Conservation (phyloP, 1,140 invertebrate genomes). For the Caenorhabditis latens region DNA sequence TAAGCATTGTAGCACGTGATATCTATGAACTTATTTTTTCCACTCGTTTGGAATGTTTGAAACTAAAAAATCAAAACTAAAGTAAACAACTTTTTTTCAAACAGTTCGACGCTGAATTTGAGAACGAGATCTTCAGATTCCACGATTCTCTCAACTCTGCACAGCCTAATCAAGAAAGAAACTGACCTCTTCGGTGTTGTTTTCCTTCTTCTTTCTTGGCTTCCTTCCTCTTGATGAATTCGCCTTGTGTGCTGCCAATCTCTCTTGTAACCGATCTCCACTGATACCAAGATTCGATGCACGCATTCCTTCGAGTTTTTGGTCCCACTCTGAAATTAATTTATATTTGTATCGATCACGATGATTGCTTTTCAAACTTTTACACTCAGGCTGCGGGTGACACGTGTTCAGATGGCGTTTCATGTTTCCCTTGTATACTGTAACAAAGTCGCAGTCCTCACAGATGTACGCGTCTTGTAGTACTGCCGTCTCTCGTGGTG, state of each 20-base stretch:
- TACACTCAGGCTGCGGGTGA: constrained; percentile 65
- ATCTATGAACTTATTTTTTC: too few relatives aligned
- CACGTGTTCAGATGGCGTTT: constrained; percentile 74
- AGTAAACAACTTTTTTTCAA: too few relatives aligned
- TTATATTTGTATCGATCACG: neutral
- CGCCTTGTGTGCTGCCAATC: constrained; percentile 49
- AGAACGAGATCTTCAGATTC: too few relatives aligned
- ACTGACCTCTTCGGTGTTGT: constrained; percentile 26
- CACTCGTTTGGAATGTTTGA: too few relatives aligned
- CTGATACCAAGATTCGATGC: constrained; percentile 60
- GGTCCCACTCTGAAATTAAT: constrained; percentile 58
- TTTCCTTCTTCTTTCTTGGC: constrained; percentile 47
- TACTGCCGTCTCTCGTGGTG: constrained; percentile 2
- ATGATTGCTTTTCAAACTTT: constrained; percentile 37
- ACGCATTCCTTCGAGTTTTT: constrained; percentile 56
- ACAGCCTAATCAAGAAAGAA: neutral
- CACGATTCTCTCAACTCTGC: too few relatives aligned
- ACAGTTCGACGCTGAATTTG: too few relatives aligned
- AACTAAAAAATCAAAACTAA: too few relatives aligned
- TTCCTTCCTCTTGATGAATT: constrained; percentile 60
- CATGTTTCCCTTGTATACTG: constrained; percentile 77
- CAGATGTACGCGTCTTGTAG: constrained; percentile 70
- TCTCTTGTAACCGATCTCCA: constrained; percentile 41
- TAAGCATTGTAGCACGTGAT: too few relatives aligned
- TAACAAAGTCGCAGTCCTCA: constrained; percentile 71